These are phyloP conservation scores for Tenualosa thibaudeaui DNA, from an alignment of 2,797 vertebrate genomes.

Conservation along the genomic window DNA sequence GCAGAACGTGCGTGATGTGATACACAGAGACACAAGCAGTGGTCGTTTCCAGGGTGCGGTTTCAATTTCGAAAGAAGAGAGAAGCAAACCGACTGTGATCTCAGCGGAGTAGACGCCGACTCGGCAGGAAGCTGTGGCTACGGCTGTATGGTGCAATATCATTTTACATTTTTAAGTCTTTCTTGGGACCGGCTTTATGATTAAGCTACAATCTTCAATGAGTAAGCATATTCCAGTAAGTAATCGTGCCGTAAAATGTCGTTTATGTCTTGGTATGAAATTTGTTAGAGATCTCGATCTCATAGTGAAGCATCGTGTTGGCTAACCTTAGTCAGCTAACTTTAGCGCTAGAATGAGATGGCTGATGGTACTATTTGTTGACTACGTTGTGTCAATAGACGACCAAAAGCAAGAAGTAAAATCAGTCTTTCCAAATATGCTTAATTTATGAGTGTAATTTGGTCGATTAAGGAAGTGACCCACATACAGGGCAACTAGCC, in stretches of 20 bases:
- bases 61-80: conserved; percentile 9
- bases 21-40: conserved; percentile 43
- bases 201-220: conserved; percentile 99
- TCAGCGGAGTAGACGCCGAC: conserved; percentile 64
- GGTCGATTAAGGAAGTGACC: not conserved
- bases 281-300: conserved; percentile 23
- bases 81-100: conserved; percentile 43
- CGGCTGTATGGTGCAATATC: conserved; percentile 75
- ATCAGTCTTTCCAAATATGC: not conserved
- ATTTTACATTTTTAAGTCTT: conserved; percentile 68
- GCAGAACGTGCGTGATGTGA: conserved; percentile 52
- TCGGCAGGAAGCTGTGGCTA: conserved; percentile 62
- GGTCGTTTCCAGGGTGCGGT: conserved; percentile 66
- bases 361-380: not conserved
- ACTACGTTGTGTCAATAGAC: not conserved
- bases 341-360: not conserved
- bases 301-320: conserved; percentile 42
- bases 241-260: conserved; percentile 50
- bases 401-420: not conserved
- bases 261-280: conserved; percentile 34
- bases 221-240: conserved; percentile 99
- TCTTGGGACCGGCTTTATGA: conserved; percentile 95
- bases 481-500: not conserved
- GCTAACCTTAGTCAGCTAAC: conserved; percentile 21
- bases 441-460: not conserved